Conservation (phyloP, 2,888 invertebrate genomes). For the Macrophya annulata region DNA sequence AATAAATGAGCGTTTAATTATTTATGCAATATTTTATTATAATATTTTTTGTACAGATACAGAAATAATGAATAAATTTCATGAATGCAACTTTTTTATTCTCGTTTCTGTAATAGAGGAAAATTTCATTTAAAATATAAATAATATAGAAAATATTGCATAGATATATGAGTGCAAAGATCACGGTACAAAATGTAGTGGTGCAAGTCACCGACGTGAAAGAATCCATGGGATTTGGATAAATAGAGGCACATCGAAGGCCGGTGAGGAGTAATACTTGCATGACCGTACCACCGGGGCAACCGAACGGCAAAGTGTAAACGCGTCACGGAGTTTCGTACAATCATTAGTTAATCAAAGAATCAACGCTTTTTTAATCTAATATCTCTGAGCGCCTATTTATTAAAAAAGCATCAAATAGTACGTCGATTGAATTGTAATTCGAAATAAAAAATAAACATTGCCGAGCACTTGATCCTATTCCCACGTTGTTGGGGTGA, state of each 20-base stretch:
- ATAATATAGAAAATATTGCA: background rate
- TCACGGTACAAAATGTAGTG: background rate
- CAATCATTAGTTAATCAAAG: background rate
- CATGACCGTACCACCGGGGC: background rate
- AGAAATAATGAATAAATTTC: too few relatives aligned
- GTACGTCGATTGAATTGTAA: background rate
- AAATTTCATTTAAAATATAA: too few relatives aligned
- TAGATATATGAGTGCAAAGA: background rate
- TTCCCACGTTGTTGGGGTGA: background rate
- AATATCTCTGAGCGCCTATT: background rate
- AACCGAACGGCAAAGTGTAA: background rate
- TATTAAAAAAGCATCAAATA: background rate
- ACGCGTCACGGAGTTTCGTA: background rate
- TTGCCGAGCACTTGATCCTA: background rate
- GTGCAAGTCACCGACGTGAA: background rate
- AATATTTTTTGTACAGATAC: too few relatives aligned
- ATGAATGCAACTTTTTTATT: too few relatives aligned
- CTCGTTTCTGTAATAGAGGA: too few relatives aligned
- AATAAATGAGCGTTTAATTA: too few relatives aligned
- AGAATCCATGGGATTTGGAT: too few relatives aligned
- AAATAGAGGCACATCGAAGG: background rate
- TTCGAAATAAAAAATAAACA: background rate
- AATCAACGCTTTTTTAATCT: slow-evolving; percentile 51
- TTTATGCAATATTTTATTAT: too few relatives aligned
- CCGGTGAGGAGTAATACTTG: background rate